Evolutionary conservation across 2,888 invertebrate genomes (phyloP).

Genomic region (Sipha maydis): DNA sequence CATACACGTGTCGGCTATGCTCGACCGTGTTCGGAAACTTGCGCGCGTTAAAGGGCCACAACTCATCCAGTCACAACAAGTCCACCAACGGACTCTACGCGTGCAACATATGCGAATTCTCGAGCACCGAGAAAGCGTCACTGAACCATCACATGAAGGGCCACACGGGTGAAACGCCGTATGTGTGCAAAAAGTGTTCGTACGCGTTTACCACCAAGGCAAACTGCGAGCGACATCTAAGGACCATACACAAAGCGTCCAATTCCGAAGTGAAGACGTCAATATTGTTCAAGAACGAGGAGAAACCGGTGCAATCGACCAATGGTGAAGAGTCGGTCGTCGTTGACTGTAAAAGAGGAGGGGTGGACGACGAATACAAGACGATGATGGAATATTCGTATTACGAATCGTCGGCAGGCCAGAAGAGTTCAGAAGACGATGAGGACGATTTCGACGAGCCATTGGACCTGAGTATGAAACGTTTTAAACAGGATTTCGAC

Average conservation of each 20-base stretch:
- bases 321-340: conserved; percentile 74
- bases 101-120: conserved; percentile 93
- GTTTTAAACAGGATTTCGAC: conserved; percentile 55
- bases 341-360: conserved; percentile 77
- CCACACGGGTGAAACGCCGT: conserved; percentile 95
- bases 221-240: conserved; percentile 93
- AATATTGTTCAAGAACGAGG: conserved; percentile 69
- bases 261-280: conserved; percentile 89
- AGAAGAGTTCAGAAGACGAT: conserved; percentile 36
- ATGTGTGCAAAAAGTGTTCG: conserved; percentile 93
- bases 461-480: conserved; percentile 62
- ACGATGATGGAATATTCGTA: conserved; percentile 35
- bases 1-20: conserved; percentile 92
- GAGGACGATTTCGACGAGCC: conserved; percentile 55
- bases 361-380: conserved; percentile 43
- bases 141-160: conserved; percentile 91
- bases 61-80: conserved; percentile 80
- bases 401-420: conserved; percentile 29
- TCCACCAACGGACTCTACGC: conserved; percentile 77
- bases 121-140: conserved; percentile 89
- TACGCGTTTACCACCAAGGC: conserved; percentile 98
- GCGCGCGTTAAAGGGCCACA: conserved; percentile 90
- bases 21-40: conserved; percentile 87
- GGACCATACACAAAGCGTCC: conserved; percentile 89
- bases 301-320: conserved; percentile 67